phyloP scores from a whole-genome alignment of 2,113 vertebrate genomes.

The Amphilophus citrinellus region DNA sequence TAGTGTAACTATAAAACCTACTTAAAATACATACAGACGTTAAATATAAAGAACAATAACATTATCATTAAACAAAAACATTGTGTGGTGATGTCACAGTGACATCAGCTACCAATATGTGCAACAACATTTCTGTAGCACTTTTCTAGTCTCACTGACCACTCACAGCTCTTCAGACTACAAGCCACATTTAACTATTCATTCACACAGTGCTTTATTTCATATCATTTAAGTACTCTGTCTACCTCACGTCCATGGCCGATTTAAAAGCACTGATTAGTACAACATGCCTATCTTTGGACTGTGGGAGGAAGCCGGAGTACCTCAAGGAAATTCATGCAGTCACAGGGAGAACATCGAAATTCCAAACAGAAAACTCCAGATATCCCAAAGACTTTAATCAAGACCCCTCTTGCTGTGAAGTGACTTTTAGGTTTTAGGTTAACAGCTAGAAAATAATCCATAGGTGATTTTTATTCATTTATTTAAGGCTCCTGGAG shows the following conservation, averaged over 20 bases:
- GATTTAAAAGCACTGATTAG: background rate
- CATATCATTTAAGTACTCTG: background rate
- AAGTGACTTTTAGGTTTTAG: background rate
- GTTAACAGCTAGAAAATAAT: no score
- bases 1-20: background rate
- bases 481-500: no score
- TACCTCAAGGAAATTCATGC: background rate
- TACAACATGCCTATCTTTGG: background rate
- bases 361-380: background rate
- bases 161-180: background rate
- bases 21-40: background rate
- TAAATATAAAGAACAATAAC: background rate
- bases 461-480: no score
- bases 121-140: background rate
- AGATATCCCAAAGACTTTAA: background rate
- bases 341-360: background rate
- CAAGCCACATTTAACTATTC: background rate
- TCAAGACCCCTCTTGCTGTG: background rate
- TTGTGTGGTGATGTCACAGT: fast-evolving
- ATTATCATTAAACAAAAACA: background rate
- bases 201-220: background rate
- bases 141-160: background rate
- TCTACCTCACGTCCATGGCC: background rate
- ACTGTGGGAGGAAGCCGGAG: background rate
- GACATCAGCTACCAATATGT: background rate